Evolutionary conservation across 2,113 vertebrate species (phyloP), one percentile per base, ranked within the genome.

Genomic region (Ceratotherium simum): DNA sequence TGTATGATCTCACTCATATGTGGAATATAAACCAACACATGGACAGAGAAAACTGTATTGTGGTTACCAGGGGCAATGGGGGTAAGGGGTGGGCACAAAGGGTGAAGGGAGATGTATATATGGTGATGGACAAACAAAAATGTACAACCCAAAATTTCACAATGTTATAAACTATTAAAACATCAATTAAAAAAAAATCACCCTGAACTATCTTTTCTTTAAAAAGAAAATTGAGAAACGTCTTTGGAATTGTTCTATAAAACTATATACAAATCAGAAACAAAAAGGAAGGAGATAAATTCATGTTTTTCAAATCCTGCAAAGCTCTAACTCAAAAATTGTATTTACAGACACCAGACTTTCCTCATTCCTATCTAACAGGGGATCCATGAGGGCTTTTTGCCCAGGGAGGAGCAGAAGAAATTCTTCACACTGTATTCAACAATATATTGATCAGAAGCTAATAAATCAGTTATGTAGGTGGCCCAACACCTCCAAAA

Each of bases 221-320:
- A 67, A 88, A 76, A 92, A 90, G 36, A 96, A 80, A 91, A 90
- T 58, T 25, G 18, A 70, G 31, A 93, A 90, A 39, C 67, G 5
- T 65, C n/a, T 92, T 79, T 95, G 65, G 75, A 86, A 83, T 42
- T 69, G 54, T 82, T 79, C 62, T 82, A 33, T 51, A 36, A 79
- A 96, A 91, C 23, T 89, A 58, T 73, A 87, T 23, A 58, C 25
- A 88, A 80, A 95, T 56, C 42, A 92, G 46, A 90, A 72, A 92
- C 72, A 75, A 79, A 95, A 20, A 62, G 56, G 54, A 90, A 83
- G 60, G 54, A 79, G 58, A 75, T 51, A 31, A 65, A 20, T 51
- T 86, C 8, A 56, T 29, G 64, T 54, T 93, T 88, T 87, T 86
- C 64, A 95, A 88, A 70, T 76, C 51, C 51, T 69, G 8, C 25